Base-by-base conservation (phyloP, 2,797 vertebrate species). In the Anas bahamensis region DNA sequence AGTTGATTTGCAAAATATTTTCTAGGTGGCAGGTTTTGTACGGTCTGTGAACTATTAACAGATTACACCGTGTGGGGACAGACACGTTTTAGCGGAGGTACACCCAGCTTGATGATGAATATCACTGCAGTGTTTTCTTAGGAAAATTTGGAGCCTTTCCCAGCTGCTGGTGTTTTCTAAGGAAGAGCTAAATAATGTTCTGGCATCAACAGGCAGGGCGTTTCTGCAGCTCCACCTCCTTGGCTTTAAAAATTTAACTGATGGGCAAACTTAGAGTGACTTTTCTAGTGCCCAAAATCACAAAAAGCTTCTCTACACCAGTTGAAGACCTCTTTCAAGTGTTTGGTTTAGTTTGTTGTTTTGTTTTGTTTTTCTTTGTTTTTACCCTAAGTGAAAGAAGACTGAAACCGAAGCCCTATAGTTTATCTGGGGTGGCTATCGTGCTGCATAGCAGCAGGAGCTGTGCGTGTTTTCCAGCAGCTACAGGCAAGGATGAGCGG, bases 171-270 rank as follows among this genome's bases (percentile, higher is more conserved):
- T 63, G 53, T 92, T 93, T 65, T 73, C 68, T 52, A 75, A 86
- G 66, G 93, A 88, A 83, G n/a, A 90, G 68, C 48, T 79, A 79
- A 81, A 53, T 81, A 64, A 59, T 31, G 5, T 68, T n/a, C 66
- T 76, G 50, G 46, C 76, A 59, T 37, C 50, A 44, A 14, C 5
- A 78, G 21, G 29, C 39, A 61, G 87, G 89, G 87, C 2, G 33
- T 91, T 91, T 56, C 89, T 86, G 56, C 86, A 66, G 68, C 56
- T 83, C 68, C 90, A 74, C 77, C 90, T 91, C 31, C 64, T 35
- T 3, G 2, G 46, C 56, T 64, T 88, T 56, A 55, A 55, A 65
- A 29, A 18, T 55, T 81, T 70, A 91, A 86, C 37, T 82, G 90
- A 73, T 90, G 61, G 44, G 74, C 72, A 68, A 33, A 11, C 33